Conservation (phyloP, 1,140 invertebrate species). For the Neodiprion lecontei region DNA sequence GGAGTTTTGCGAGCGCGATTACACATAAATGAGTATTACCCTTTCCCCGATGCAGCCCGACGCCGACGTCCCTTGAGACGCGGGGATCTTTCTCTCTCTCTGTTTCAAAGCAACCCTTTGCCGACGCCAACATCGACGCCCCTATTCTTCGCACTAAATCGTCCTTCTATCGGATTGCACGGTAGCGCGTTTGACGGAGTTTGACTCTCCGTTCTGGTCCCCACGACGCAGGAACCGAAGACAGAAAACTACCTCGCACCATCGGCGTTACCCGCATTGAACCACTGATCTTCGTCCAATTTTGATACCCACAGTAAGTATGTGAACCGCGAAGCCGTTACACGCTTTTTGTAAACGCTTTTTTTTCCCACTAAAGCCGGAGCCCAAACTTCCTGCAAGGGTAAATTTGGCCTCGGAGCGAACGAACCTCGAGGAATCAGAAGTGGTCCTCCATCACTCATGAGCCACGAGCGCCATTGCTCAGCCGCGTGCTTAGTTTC, state of each 20-base stretch:
- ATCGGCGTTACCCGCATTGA: too few species aligned
- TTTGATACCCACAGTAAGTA: too few species aligned
- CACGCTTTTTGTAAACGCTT: too few species aligned
- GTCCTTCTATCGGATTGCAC: background rate
- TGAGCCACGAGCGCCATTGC: constrained; percentile 41
- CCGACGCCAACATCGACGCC: background rate
- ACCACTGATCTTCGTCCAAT: too few species aligned
- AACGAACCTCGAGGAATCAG: background rate
- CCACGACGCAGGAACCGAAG: too few species aligned
- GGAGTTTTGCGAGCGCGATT: constrained; percentile 64
- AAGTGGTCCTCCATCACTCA: constrained; percentile 45
- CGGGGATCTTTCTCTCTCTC: background rate
- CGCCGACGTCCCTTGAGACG: background rate
- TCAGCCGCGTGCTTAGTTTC: constrained; percentile 41
- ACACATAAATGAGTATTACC: constrained; percentile 63
- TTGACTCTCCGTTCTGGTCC: too few species aligned
- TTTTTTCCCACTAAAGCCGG: too few species aligned
- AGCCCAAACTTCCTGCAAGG: too few species aligned
- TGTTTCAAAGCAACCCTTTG: background rate
- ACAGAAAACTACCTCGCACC: too few species aligned
- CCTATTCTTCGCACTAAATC: background rate
- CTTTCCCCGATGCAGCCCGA: constrained; percentile 21
- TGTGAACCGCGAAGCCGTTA: too few species aligned
- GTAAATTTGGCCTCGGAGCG: too few species aligned
- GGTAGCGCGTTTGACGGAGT: background rate